phyloP scores from a whole-genome alignment of 2,888 invertebrate genomes.

The Boloria euphrosyne region DNA sequence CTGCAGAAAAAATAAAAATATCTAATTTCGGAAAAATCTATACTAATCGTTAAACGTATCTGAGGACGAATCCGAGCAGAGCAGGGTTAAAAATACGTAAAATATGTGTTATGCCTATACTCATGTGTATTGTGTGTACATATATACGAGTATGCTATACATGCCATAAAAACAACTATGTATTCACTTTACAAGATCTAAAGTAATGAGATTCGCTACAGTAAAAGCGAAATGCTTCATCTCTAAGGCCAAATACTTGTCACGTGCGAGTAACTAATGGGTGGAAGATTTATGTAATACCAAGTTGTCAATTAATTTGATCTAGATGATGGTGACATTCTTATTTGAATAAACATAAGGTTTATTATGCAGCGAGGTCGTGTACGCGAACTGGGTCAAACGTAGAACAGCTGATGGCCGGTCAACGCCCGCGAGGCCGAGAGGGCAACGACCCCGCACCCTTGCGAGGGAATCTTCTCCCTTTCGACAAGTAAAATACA shows the following conservation, averaged over 20 bases:
- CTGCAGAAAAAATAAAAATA: no score
- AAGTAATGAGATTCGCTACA: background rate
- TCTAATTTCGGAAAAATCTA: no score
- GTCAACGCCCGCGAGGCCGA: slow-evolving; percentile 43
- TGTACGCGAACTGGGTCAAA: slow-evolving; percentile 38
- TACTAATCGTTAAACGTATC: no score
- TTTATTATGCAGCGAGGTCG: background rate
- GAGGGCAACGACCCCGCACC: slow-evolving; percentile 42
- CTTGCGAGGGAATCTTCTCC: slow-evolving; percentile 35
- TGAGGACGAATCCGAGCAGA: no score
- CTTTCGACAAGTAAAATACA: slow-evolving; percentile 11
- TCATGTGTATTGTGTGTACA: no score
- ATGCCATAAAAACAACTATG: no score
- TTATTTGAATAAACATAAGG: background rate
- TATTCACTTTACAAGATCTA: background rate
- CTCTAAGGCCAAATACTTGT: slow-evolving; percentile 22
- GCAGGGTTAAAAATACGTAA: no score
- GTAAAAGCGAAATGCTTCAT: slow-evolving; percentile 1
- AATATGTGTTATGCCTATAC: no score
- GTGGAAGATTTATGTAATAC: slow-evolving; percentile 39
- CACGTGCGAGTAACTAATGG: slow-evolving; percentile 34
- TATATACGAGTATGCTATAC: no score
- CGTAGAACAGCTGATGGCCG: slow-evolving; percentile 43
- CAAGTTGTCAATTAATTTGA: slow-evolving; percentile 14
- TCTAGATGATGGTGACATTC: background rate